These are phyloP conservation scores for Meleagris gallopavo DNA, from an alignment of 2,113 vertebrate genomes.

Conservation along the genomic window DNA sequence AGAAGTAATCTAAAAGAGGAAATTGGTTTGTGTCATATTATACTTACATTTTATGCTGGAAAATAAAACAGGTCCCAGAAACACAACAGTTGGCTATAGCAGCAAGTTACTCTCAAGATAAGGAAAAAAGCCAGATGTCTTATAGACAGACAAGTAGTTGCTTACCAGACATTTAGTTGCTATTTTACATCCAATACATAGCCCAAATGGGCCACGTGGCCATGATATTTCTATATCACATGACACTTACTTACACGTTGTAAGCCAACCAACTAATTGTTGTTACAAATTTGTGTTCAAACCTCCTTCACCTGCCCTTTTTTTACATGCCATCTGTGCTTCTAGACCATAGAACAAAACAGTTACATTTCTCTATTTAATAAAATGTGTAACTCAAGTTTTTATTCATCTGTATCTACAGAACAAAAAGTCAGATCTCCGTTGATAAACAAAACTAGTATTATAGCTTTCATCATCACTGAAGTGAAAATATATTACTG, in stretches of 20 bases:
- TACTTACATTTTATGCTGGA: slow-evolving; percentile 16
- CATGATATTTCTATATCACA: not conserved
- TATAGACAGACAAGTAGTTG: slow-evolving; percentile 47
- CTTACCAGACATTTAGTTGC: slow-evolving; percentile 54
- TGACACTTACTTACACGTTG: not conserved
- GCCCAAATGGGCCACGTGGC: not conserved
- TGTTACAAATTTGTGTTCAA: not conserved
- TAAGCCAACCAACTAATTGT: not conserved
- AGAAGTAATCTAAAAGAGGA: not conserved
- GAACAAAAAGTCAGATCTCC: not conserved
- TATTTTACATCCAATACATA: slow-evolving; percentile 25
- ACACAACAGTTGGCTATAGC: slow-evolving; percentile 30
- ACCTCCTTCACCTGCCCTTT: not conserved
- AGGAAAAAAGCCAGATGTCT: slow-evolving; percentile 51
- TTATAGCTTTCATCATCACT: not conserved
- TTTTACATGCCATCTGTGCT: not conserved
- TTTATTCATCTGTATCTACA: not conserved
- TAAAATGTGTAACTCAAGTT: not conserved
- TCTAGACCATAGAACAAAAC: not conserved
- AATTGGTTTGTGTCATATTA: slow-evolving; percentile 22
- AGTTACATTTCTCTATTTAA: not conserved
- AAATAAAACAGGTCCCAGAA: slow-evolving; percentile 41
- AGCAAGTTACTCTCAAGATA: not conserved
- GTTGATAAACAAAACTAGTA: not conserved
- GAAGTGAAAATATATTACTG: not conserved